Percentiles rank a stretch among this genome's conserved stretches.
These are phyloP conservation scores for Synanthedon formicaeformis DNA, from an alignment of 2,888 invertebrate species.

Conservation along the genomic window DNA sequence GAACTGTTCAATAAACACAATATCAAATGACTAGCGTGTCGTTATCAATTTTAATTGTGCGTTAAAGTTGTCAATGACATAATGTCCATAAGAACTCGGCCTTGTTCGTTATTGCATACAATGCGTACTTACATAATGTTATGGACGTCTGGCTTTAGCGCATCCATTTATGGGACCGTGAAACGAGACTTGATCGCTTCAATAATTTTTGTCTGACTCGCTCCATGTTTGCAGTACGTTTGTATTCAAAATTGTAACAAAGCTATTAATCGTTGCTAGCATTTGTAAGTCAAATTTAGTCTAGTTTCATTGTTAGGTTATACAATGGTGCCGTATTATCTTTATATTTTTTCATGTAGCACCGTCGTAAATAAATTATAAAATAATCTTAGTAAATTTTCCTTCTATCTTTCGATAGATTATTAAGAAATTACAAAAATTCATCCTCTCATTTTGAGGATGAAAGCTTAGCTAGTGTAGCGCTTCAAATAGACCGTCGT, in stretches of 20 bases:
- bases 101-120: constrained; percentile 31
- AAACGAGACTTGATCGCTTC: not conserved
- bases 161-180: constrained; percentile 6
- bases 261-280: too few species aligned
- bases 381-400: too few species aligned
- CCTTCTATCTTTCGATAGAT: too few species aligned
- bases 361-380: too few species aligned
- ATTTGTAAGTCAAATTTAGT: too few species aligned
- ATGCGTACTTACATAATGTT: constrained; percentile 29
- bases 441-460: too few species aligned
- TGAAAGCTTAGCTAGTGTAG: too few species aligned
- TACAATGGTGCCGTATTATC: too few species aligned
- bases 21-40: not conserved
- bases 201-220: not conserved
- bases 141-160: constrained; percentile 16
- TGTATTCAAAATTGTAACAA: not conserved
- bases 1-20: not conserved
- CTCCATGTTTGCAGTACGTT: not conserved
- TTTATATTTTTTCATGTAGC: too few species aligned
- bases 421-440: too few species aligned
- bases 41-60: constrained; percentile 15
- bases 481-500: too few species aligned
- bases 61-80: constrained; percentile 36
- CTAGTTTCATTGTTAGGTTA: too few species aligned
- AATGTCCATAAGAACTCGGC: constrained; percentile 22